Evolutionary conservation across 2,113 vertebrate genomes (phyloP).

Genomic region (Myotis davidii): DNA sequence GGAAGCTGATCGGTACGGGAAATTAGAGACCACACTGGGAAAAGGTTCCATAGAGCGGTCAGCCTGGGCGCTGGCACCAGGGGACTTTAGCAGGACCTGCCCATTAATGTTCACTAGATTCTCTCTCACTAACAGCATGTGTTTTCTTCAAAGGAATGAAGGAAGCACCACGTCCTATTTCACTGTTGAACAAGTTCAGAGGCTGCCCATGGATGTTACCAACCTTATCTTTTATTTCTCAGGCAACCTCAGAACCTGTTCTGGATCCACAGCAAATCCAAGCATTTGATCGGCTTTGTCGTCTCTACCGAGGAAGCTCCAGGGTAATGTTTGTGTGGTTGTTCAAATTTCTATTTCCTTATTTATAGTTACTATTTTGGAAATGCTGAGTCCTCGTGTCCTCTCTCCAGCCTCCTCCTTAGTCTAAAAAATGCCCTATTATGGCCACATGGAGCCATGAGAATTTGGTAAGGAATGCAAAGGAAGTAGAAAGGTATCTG

Average conservation of each 20-base stretch:
- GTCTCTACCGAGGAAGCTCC: constrained; percentile 93
- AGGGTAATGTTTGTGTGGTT: constrained; percentile 85
- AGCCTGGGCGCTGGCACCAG: background rate
- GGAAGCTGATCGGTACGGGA: background rate
- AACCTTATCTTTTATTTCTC: constrained; percentile 66
- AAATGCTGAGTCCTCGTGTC: background rate
- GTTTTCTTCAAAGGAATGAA: background rate
- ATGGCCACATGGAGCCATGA: background rate
- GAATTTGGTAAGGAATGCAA: background rate
- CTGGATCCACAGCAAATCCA: constrained; percentile 95
- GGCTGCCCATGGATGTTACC: background rate
- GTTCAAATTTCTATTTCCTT: background rate
- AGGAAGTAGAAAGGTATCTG: background rate
- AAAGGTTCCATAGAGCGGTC: too few relatives aligned
- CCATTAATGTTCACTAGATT: too few relatives aligned
- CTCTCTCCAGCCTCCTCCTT: background rate
- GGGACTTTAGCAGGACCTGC: background rate
- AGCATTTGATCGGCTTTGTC: constrained; percentile 95
- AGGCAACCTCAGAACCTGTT: constrained; percentile 87
- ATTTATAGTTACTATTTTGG: background rate
- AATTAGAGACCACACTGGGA: background rate
- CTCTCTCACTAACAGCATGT: background rate
- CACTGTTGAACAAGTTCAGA: background rate
- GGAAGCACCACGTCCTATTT: background rate
- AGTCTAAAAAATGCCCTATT: background rate